Evolutionary conservation across 2,113 vertebrate species (phyloP).

Genomic region (Hiodon tergisus): DNA sequence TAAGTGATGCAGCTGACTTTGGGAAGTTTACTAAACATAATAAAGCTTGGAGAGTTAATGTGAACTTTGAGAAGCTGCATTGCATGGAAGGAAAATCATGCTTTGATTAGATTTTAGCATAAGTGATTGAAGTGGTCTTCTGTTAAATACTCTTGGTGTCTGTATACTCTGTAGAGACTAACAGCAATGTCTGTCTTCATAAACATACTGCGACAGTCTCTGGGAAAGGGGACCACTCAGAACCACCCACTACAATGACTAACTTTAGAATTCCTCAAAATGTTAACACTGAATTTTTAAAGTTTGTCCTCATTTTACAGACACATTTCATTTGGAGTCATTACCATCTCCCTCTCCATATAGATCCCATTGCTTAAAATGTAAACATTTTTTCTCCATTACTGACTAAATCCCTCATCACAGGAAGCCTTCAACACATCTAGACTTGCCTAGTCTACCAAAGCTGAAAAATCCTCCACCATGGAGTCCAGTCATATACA

Average conservation of each 20-base stretch:
- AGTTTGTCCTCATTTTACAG: neutral
- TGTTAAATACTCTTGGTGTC: neutral
- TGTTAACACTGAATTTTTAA: neutral
- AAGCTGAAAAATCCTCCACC: neutral
- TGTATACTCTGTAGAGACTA: neutral
- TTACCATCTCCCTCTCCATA: neutral
- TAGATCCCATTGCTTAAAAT: neutral
- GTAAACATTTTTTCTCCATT: neutral
- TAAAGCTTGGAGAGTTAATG: neutral
- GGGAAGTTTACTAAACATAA: neutral
- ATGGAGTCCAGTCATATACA: neutral
- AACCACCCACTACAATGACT: too few species aligned
- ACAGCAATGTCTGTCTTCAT: neutral
- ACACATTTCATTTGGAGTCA: neutral
- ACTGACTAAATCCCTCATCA: neutral
- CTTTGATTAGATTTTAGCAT: too few species aligned
- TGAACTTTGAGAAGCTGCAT: neutral
- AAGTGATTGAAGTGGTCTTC: too few species aligned
- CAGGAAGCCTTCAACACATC: neutral
- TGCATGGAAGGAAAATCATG: too few species aligned
- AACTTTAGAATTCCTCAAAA: too few species aligned
- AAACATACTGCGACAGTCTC: neutral
- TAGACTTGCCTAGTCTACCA: neutral
- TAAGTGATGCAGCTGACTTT: neutral
- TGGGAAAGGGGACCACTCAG: neutral